Evolutionary conservation across 2,113 vertebrate genomes (phyloP), one percentile per base, ranked within the genome.

Genomic region (Heterochromis multidens): DNA sequence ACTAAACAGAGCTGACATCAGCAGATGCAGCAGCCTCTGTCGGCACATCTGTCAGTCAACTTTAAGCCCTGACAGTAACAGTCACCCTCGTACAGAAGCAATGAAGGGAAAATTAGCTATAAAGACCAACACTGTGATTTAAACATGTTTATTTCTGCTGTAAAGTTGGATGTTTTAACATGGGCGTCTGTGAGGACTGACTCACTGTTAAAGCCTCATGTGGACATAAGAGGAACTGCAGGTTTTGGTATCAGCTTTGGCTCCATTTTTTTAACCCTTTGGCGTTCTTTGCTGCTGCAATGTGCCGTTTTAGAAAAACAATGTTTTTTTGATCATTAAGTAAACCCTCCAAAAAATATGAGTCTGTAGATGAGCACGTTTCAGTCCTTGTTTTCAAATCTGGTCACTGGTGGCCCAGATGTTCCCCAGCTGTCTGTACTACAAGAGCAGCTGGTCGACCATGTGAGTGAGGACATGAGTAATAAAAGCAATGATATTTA

Each of bases 401-500:
- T 70, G 37, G 37, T 17, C 40, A 1, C 52, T 7, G 16, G 49
- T 52, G 49, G 49, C 49, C 49, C 16, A 9, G 19, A 21, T 21
- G 9, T 19, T 25, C 37, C 46, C 49, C 40, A 70, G 23, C 23
- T 6, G 37, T 46, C 37, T 70, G 63, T 4, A 0, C 12, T 67
- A 0, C 12, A 67, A 23, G 35, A 67, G 63, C 37, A 70, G 37
- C 35, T 63, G 61, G 5, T 37, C 3, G n/a, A n/a, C n/a, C n/a
- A n/a, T 63, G 31, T 35, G 31, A 29, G 27, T 31, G 27, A 60
- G 31, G 13, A 43, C 37, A 49, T 17, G 6, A 52, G 16, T 19
- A 13, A 46, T 16, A 46, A 46, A 46, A 46, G 13, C 14, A 16
- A 0, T 9, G 14, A 14, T 40, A 5, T 43, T 0, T 2, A 70